Evolutionary conservation across 2,797 vertebrate species (phyloP), one percentile per base, ranked within the genome.

Genomic region (Pangasius mekongensis): DNA sequence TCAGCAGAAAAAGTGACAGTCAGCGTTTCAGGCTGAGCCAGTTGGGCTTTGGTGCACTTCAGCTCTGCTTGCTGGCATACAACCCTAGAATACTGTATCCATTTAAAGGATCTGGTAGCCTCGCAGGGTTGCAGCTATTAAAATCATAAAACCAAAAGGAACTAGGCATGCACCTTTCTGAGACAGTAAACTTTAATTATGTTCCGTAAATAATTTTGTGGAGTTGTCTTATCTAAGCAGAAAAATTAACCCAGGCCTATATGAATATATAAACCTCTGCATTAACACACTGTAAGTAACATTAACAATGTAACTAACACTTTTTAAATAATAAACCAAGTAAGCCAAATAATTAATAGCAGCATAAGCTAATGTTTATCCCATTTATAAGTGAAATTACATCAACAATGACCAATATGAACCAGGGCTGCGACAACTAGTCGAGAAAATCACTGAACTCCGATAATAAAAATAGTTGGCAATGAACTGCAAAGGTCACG

Each of bases 1-100:
- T 96, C 92, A 93, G 93, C 94, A 94, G 93, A 92, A 94, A 95
- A 95, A 95, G 73, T 36, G 91, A 93, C 90, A 85, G 91, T 95
- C 94, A 96, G 94, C 93, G 91, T 85, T 93, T 87, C 91, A 91
- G 89, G 87, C 69, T 24, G 9, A 33, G 90, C 89, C 82, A 87
- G 85, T 88, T 91, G 33, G 0, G 71, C 47, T 85, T 39, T 49
- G 90, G 87, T 89, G 88, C 87, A 78, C 92, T 86, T 86, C 88
- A 88, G 36, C 87, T 80, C 74, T 91, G 89, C 90, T 81, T 89
- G 90, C 90, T 0, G 18, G 89, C 92, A 92, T 89, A 27, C 54
- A 85, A 33, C 39, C 64, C 43, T 84, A 13, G 20, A 22, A 36
- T 27, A 84, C n/a, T 84, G 83, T 36, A 52, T 54, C 9, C 0